phyloP scores from a whole-genome alignment of 2,797 vertebrate genomes.

The Pipistrellus pygmaeus region DNA sequence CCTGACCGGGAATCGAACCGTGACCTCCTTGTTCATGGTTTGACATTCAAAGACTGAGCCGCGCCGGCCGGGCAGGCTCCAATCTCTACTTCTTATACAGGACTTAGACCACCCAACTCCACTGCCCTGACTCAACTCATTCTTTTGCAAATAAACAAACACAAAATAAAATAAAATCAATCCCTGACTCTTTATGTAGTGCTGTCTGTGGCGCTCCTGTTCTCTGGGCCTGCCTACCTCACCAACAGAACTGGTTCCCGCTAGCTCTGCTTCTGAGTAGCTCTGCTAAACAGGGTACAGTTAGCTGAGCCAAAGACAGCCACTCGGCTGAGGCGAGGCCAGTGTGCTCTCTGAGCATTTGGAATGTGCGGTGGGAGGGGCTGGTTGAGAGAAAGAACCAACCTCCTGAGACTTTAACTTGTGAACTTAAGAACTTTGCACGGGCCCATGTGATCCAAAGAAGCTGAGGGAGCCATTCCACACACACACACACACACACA shows the following conservation, averaged over 20 bases:
- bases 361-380: not conserved
- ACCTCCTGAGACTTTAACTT: conserved; percentile 15
- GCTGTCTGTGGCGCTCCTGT: not conserved
- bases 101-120: not conserved
- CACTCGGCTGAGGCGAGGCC: not conserved
- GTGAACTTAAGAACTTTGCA: not conserved
- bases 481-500: not conserved
- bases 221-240: not conserved
- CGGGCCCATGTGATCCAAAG: not conserved
- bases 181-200: not conserved
- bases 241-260: not conserved
- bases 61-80: not conserved
- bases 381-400: not conserved
- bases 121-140: not conserved
- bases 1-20: too few species aligned
- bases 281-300: not conserved
- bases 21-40: too few species aligned
- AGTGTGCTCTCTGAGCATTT: not conserved
- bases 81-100: not conserved
- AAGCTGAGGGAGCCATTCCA: not conserved
- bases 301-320: not conserved
- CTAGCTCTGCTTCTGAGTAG: not conserved
- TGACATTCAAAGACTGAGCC: too few species aligned
- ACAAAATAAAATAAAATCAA: conserved; percentile 8
- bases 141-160: conserved; percentile 45